Base-by-base conservation (phyloP, 2,888 invertebrate species). In the Caprella mutica region DNA sequence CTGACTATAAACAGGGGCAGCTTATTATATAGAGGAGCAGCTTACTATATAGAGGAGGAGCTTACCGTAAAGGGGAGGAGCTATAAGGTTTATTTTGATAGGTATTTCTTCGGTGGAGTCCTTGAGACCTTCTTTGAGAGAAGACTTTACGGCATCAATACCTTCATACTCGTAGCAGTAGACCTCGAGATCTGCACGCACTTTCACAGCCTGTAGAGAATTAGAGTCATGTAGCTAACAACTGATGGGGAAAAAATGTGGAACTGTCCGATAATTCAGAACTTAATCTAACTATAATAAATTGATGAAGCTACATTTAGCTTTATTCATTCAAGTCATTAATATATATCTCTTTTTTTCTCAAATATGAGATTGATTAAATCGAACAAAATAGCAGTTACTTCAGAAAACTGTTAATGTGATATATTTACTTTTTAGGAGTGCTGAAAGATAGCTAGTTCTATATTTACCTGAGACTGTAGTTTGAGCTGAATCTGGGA, bases 61-160 rank as follows among this genome's bases (percentile, higher is more conserved):
- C 72, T 72, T 76, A 84, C 83, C 84, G 77, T 94, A 98, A 67
- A 94, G 77, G 54, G 98, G 98, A 30, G 98, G 97, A 5, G 98
- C 98, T 71, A 98, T 98, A 66, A 98, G 78, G 76, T 98, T 97
- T 68, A 98, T 98, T 80, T 93, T 94, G 68, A 99, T 92, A 0
- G 96, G 94, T 75, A 97, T 79, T 67, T 91, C 91, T 67, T 86
- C 85, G 0, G 91, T 92, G 3, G 96, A 93, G 53, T 91, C 77
- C 39, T 86, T 83, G 35, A 98, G 80, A 1, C 98, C 98, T 65
- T 88, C 80, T 72, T 83, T 85, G 39, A 98, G 76, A 0, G 98
- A 78, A 55, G 69, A 70, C 72, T 98, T 93, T 0, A 98, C 96
- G 3, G 98, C 98, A 76, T 98, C 97, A 66, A 98, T 96, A 14